Conservation (phyloP, 2,113 vertebrate genomes). For the Thryonomys swinderianus region DNA sequence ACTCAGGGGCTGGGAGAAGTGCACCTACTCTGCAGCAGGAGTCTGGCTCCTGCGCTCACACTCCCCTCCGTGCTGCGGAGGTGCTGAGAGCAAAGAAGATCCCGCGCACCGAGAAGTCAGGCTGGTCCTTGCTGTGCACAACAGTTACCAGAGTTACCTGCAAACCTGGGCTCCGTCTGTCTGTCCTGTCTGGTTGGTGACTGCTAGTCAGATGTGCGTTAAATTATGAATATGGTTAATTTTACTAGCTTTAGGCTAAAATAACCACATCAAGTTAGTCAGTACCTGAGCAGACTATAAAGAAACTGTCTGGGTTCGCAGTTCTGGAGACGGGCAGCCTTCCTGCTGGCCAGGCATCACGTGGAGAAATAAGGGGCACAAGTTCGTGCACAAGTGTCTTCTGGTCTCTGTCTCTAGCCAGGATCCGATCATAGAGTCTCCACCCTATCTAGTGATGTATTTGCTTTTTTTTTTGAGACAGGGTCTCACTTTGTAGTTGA, state of each 20-base stretch:
- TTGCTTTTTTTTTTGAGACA: neutral
- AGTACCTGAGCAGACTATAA: neutral
- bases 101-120: rapidly evolving
- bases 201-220: neutral
- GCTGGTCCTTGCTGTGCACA: neutral
- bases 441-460: neutral
- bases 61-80: neutral
- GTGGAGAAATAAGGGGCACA: no score
- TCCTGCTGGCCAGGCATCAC: neutral
- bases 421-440: neutral
- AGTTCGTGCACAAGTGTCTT: neutral
- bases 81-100: neutral
- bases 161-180: neutral
- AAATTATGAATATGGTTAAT: neutral
- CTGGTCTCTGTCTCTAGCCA: neutral
- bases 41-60: neutral
- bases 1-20: neutral
- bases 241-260: neutral
- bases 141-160: neutral
- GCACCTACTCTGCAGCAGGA: neutral
- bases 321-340: neutral
- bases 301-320: neutral
- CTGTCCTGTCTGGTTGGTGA: neutral
- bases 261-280: no score
- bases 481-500: no score